Percentiles rank a stretch among this genome's conserved stretches.
Evolutionary conservation across 2,888 invertebrate genomes (phyloP).

Genomic region (Calameuta idolon): DNA sequence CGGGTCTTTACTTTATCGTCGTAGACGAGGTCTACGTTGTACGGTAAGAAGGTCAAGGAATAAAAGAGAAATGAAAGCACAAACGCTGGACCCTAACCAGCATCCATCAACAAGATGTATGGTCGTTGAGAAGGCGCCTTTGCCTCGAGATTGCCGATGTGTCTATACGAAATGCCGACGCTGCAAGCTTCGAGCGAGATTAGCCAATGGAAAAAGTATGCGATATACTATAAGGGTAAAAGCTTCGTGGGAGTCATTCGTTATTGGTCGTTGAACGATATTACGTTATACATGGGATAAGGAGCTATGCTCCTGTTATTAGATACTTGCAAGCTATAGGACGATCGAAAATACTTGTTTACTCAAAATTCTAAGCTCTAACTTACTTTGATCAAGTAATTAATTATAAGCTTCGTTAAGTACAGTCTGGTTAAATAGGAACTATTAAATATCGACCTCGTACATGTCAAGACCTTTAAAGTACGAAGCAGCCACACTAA

Average conservation of each 20-base stretch:
- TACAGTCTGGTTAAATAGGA: not conserved
- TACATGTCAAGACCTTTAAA: constrained; percentile 50
- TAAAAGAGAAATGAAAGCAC: not conserved
- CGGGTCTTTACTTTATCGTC: not conserved
- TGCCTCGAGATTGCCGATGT: constrained; percentile 9
- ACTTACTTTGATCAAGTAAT: not conserved
- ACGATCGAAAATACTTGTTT: not conserved
- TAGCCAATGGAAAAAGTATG: not conserved
- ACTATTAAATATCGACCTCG: constrained; percentile 21
- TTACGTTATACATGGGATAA: not conserved
- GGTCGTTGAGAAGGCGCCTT: constrained; percentile 22
- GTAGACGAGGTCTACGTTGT: not conserved
- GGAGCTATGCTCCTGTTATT: not conserved
- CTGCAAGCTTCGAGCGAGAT: not conserved
- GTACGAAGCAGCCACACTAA: constrained; percentile 52
- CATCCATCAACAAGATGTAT: constrained; percentile 50
- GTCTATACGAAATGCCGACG: constrained; percentile 8
- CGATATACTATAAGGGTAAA: not conserved
- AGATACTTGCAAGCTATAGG: not conserved
- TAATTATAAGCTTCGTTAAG: not conserved
- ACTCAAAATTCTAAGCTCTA: not conserved
- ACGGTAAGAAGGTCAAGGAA: not conserved
- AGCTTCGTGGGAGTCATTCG: not conserved
- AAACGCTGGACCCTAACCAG: constrained; percentile 33
- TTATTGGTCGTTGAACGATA: not conserved